Base-by-base conservation (phyloP, 2,888 invertebrate genomes). In the Myathropa florea region DNA sequence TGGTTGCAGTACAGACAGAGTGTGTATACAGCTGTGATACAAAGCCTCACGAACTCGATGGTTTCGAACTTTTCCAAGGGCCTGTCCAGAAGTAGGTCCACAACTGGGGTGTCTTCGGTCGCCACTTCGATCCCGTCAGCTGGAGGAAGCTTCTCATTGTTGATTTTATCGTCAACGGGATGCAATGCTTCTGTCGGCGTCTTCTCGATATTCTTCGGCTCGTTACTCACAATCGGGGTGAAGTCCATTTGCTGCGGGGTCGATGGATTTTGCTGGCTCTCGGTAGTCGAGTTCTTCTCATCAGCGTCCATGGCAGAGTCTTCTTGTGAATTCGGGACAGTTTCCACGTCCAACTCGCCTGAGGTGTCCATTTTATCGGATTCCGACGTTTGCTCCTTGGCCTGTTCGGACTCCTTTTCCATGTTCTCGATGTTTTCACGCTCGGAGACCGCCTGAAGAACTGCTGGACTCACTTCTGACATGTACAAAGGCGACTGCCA, bases 1-100 rank as follows among this genome's bases (percentile, higher is more conserved):
- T 97, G 97, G 91, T 97, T 97, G 90, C 97, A 97, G 91, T 97
- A 97, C 76, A 97, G 94, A 91, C 97, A 97, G 83, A 94, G 93
- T 7, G 94, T 93, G 90, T 95, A 94, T 0, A 96, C 96, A 14
- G 95, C 94, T 88, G 94, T 93, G 68, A 97, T 93, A 92, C 97
- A 97, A 88, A 95, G 95, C 90, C 96, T 96, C 36, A 97, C 91
- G 83, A 97, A 93, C 83, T 95, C 94, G 89, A 95, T 94, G 59
- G 96, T 93, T 80, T 95, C 95, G 91, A 96, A 95, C 91, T 95
- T 96, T 90, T 97, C 97, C 88, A 97, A 91, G 18, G 96, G 96
- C 84, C 94, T 95, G 90, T 97, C 95, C 53, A 97, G 93, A 87
- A 95, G 95, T 65, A 97, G 91, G 89, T 97, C 96, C 79, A 95